Base-by-base conservation (phyloP, 2,888 invertebrate genomes). In the Drepana falcataria region DNA sequence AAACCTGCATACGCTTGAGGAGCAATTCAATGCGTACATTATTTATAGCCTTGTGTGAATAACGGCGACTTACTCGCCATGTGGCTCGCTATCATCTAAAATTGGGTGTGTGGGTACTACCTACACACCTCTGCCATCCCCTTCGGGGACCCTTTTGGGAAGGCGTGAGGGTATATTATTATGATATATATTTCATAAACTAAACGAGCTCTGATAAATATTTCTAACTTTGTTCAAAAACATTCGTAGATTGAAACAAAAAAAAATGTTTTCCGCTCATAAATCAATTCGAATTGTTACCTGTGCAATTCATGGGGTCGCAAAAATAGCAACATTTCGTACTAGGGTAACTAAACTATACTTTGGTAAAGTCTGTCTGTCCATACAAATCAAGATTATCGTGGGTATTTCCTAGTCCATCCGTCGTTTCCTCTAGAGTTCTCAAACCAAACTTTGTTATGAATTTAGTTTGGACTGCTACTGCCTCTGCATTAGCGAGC, bases 361-460 rank as follows among this genome's bases (percentile, higher is more conserved):
- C 61, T 62, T 66, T 58, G 60, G 55, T 66, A 56, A 55, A 58
- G 60, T 59, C 59, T 58, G 61, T 37, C 60, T 59, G 57, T 63
- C 60, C 58, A 48, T 47, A 59, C 57, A 55, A 56, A 62, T 68
- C 57, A 59, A 62, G 57, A 59, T 58, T 68, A 55, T 63, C 55
- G 35, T 55, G 52, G 54, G 59, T 66, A 70, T 70, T 72, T 64
- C 66, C 64, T 57, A 55, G 62, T 59, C 64, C 55, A 64, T 67
- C 61, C 64, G 63, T 69, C 71, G 66, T 68, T 72, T 67, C 59
- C 51, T 9, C 33, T 51, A 61, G 57, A 55, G 66, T 63, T 65
- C 53, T 35, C 54, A 61, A 69, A 72, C 61, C 53, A 63, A 71
- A 72, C 61, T 72, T 68, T 65, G 59, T 72, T 72, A 72, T 69